Base-by-base conservation (phyloP, 2,888 invertebrate species). In the Eulithis prunata region DNA sequence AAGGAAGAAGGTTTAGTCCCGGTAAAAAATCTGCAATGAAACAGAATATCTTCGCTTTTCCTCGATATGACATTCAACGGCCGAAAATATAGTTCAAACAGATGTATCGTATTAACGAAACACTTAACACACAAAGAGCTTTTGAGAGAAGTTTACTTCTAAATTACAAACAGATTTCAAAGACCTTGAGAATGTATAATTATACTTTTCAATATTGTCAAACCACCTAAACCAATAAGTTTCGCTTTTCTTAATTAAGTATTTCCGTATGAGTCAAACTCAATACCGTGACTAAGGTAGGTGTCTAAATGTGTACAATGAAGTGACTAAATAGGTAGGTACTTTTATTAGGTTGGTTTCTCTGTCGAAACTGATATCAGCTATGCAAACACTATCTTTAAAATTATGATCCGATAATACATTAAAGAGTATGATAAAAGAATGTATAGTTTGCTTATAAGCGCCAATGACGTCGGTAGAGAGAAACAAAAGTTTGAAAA, bases 401-500 rank as follows among this genome's bases (percentile, higher is more conserved):
- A 83, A 75, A 75, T 78, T 83, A 84, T 75, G 77, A 61, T 49
- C 54, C 57, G 53, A 66, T 71, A 62, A 54, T 62, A 64, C 57
- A 64, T 59, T 82, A 80, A 21, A 49, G 21, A 47, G 71, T 69
- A 71, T 75, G 78, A 81, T 82, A 83, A 84, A 82, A 79, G 73
- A 76, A 77, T 72, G 73, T 78, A 69, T 66, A 81, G 84, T 84
- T 81, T 83, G 82, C 83, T 82, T 82, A 87, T 85, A 83, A 85
- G 84, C 77, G 68, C 74, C 69, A 72, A 77, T 89, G 89, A 90
- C 88, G 89, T 87, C 82, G 83, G 78, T 70, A 74, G 76, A 77
- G 80, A 84, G 88, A 87, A 91, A 91, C 91, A 91, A 91, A 90
- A 88, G 88, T 89, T 89, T 80, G 83, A 89, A 92, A 92, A 91